Percentiles rank a stretch among this genome's conserved stretches.
Conservation (phyloP, 2,797 vertebrate genomes). For the Ambastaia sidthimunki region DNA sequence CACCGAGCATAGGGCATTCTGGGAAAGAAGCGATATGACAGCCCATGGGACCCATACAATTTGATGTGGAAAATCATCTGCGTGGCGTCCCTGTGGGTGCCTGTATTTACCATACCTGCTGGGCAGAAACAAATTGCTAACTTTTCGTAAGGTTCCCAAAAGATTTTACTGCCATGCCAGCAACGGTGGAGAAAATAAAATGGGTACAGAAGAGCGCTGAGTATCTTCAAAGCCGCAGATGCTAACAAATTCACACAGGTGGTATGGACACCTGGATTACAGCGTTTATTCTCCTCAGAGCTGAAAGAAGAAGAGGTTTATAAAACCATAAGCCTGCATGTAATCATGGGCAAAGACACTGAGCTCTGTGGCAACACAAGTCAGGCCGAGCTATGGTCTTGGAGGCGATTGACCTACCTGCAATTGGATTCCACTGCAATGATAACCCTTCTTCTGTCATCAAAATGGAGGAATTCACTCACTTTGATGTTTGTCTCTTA, state of each 20-base stretch:
- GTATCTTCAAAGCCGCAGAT: conserved; percentile 40
- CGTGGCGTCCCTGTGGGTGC: conserved; percentile 48
- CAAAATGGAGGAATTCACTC: not conserved
- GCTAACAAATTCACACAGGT: conserved; percentile 35
- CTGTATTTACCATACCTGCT: conserved; percentile 60
- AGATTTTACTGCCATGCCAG: conserved; percentile 47
- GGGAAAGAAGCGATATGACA: conserved; percentile 37
- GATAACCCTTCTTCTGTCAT: conserved; percentile 29
- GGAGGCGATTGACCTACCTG: conserved; percentile 12
- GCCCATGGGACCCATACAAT: conserved; percentile 42
- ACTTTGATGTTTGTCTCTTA: conserved; percentile 17
- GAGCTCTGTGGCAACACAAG: not conserved
- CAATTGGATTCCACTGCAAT: not conserved
- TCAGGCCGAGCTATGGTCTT: not conserved
- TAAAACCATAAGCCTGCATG: not conserved
- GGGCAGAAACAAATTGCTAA: conserved; percentile 51
- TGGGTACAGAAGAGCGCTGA: conserved; percentile 51
- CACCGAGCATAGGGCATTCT: conserved; percentile 41
- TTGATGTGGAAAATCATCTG: conserved; percentile 55
- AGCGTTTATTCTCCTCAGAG: not conserved
- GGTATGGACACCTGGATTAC: conserved; percentile 40
- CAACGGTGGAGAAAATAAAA: conserved; percentile 43
- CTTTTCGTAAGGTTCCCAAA: conserved; percentile 36
- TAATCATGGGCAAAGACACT: not conserved
- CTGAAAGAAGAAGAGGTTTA: not conserved